phyloP scores from a whole-genome alignment of 2,797 vertebrate genomes.

The Chaunax sp. region DNA sequence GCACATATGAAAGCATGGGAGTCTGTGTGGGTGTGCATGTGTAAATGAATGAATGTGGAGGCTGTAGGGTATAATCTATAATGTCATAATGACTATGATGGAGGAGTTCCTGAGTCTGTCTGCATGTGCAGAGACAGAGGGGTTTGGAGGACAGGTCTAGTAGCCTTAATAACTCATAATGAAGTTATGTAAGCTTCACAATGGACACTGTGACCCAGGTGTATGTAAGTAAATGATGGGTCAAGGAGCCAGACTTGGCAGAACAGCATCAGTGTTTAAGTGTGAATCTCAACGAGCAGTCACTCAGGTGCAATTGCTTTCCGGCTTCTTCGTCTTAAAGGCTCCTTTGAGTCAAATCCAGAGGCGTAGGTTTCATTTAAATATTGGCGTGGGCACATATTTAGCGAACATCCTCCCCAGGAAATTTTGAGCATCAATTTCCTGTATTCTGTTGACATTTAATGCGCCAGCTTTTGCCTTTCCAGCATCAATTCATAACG shows the following conservation, averaged over 20 bases:
- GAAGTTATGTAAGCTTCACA: background rate
- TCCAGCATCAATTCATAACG: too few relatives aligned
- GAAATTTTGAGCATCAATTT: too few relatives aligned
- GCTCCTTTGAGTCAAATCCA: too few relatives aligned
- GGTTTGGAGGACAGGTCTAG: background rate
- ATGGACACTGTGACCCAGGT: background rate
- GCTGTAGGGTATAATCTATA: background rate
- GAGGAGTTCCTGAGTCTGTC: conserved; percentile 1
- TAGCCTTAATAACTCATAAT: background rate
- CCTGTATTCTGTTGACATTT: too few relatives aligned
- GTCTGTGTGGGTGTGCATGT: conserved; percentile 28
- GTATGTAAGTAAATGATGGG: background rate
- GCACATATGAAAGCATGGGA: background rate
- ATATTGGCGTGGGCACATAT: too few relatives aligned
- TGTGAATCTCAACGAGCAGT: background rate
- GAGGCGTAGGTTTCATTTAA: too few relatives aligned
- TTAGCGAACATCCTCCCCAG: too few relatives aligned
- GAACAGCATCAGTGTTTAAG: background rate
- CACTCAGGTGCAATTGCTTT: background rate
- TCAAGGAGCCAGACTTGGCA: background rate
- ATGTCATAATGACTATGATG: conserved; percentile 1
- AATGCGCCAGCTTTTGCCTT: too few relatives aligned
- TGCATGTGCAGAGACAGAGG: background rate
- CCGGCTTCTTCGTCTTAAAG: too few relatives aligned
- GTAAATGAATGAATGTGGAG: conserved; percentile 28